A percentile compares a stretch with the other conserved stretches of the same genome.
These are phyloP conservation scores for Lagopus muta DNA, from an alignment of 2,113 vertebrate species.

Conservation along the genomic window DNA sequence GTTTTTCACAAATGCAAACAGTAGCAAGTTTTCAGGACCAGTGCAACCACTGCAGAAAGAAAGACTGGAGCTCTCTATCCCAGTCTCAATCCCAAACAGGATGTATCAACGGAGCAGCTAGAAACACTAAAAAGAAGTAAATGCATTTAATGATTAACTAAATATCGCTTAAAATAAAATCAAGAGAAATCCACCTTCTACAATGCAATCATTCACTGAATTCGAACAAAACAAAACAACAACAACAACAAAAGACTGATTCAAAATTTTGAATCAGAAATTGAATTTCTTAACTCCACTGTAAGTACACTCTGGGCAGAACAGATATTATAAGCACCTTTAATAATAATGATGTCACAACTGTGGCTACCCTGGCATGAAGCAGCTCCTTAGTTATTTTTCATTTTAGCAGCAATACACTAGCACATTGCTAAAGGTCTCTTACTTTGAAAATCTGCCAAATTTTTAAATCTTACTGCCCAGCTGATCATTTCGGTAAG, in stretches of 20 bases:
- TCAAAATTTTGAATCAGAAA: neutral
- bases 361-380: neutral
- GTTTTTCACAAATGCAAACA: neutral
- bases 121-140: neutral
- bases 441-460: neutral
- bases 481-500: neutral
- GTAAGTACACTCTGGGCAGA: neutral
- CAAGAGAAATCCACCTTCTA: neutral
- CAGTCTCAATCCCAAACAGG: neutral
- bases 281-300: neutral
- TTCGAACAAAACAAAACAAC: neutral
- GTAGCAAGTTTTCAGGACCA: neutral
- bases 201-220: fast-evolving
- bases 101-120: neutral
- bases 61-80: neutral
- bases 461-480: neutral
- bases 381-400: neutral
- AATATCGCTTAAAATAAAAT: neutral
- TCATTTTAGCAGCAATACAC: neutral
- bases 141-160: neutral
- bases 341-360: neutral
- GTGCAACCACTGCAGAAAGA: neutral
- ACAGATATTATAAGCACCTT: neutral
- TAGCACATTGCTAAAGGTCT: neutral
- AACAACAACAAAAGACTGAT: no score